Conservation (phyloP, 2,888 invertebrate species). For the Mythimna impura region DNA sequence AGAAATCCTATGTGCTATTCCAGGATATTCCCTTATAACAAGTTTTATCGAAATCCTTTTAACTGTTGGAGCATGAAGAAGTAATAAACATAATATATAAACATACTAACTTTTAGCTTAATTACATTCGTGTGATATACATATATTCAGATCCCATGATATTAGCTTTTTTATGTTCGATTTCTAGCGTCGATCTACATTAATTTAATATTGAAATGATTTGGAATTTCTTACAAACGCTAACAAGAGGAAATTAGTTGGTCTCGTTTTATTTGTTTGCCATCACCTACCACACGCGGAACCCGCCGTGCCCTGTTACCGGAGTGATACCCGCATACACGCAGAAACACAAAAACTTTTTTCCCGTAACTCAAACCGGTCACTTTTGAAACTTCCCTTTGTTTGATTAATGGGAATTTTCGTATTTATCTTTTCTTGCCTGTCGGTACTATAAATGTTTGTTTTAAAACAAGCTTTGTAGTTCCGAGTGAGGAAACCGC, state of each 20-base stretch:
- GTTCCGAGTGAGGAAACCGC: constrained; percentile 26
- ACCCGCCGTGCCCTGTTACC: constrained; percentile 3
- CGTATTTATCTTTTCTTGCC: constrained; percentile 60
- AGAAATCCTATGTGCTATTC: no score
- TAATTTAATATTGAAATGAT: background rate
- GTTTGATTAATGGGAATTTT: constrained; percentile 52
- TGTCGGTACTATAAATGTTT: constrained; percentile 48
- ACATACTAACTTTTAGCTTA: no score
- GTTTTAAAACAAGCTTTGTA: constrained; percentile 52
- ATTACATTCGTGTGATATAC: no score
- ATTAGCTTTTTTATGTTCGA: no score
- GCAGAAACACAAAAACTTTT: constrained; percentile 50
- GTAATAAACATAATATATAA: no score
- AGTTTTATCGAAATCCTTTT: no score
- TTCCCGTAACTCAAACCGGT: constrained; percentile 38
- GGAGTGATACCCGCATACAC: constrained; percentile 12
- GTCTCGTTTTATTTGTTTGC: background rate
- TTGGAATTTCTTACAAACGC: background rate
- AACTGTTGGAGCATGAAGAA: no score
- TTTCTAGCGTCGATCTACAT: background rate
- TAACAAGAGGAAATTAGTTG: no score
- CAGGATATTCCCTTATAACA: no score
- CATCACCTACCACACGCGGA: background rate
- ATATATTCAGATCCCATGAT: no score
- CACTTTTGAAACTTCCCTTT: constrained; percentile 56